Evolutionary conservation across 2,113 vertebrate species (phyloP), one percentile per base, ranked within the genome.

Genomic region (Illadopsis cleaveri): DNA sequence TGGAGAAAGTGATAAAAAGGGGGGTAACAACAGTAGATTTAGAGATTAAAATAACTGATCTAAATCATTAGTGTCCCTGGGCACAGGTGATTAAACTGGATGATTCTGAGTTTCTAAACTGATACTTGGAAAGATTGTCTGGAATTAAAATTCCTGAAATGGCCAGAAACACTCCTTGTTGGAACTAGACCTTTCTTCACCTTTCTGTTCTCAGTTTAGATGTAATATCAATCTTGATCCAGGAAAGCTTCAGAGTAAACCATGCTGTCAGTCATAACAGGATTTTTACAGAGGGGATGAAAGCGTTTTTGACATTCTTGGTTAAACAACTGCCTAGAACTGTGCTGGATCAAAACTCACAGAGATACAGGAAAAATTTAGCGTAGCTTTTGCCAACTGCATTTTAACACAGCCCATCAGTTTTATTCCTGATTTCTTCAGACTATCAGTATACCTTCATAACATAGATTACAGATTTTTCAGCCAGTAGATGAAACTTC

Each of bases 221-320:
- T 54, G 23, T 64, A 42, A 51, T 47, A 11, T 6, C 72, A 56
- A 62, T 53, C 40, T 80, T 60, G 30, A 33, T 56, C 30, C 40
- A 44, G 66, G 75, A 92, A 76, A 48, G 20, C 40, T 48, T 86
- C n/a, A 42, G 23, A 38, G 15, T 54, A 31, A 82, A 70, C 57
- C 4, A 1, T 82, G 50, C 58, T 25, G 15, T 48, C 47, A 50
- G 22, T 68, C 28, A 24, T 22, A 58, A 47, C 1, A 51, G 40
- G 42, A 5, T 47, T 82, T 4, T 54, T 51, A 51, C 22, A n/a
- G 0, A 0, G 66, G 18, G 37, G 24, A 28, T 48, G 45, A 37
- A 50, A 60, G 8, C 2, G 0, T 56, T 62, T 4, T 6, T 93
- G 65, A 44, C 23, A 9, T 81, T 61, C 12, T 15, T 73, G 15